Conservation (phyloP, 2,113 vertebrate genomes). For the Ochotona princeps region DNA sequence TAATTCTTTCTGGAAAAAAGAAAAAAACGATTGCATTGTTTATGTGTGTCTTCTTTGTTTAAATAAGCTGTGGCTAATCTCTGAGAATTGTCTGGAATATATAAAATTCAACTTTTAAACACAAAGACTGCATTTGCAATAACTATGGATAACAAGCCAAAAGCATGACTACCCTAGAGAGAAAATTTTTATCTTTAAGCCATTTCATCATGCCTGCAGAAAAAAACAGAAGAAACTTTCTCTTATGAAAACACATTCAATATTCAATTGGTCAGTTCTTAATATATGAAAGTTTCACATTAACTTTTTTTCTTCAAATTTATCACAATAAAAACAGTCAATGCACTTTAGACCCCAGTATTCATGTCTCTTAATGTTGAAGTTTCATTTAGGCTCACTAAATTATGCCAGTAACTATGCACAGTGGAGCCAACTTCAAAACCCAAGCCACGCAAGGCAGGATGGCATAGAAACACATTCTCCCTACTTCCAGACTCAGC, state of each 20-base stretch:
- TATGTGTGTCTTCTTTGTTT: constrained; percentile 72
- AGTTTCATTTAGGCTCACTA: constrained; percentile 73
- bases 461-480: constrained; percentile 83
- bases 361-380: constrained; percentile 78
- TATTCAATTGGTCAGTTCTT: constrained; percentile 70
- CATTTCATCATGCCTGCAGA: constrained; percentile 69
- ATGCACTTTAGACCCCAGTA: constrained; percentile 46
- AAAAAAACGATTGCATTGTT: constrained; percentile 69
- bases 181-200: constrained; percentile 75
- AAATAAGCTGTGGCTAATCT: constrained; percentile 76
- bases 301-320: constrained; percentile 77
- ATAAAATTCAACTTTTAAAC: constrained; percentile 75
- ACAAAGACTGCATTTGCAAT: constrained; percentile 75
- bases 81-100: constrained; percentile 62
- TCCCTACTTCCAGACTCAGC: constrained; percentile 78
- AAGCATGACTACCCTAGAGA: constrained; percentile 77
- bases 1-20: constrained; percentile 81
- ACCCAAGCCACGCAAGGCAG: constrained; percentile 69
- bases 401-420: constrained; percentile 79
- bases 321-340: constrained; percentile 78
- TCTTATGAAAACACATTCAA: constrained; percentile 74
- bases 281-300: constrained; percentile 74
- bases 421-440: constrained; percentile 78
- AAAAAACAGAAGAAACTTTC: constrained; percentile 79
- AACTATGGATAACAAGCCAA: constrained; percentile 75